These are phyloP conservation scores for Platygyra sinensis DNA, from an alignment of 64 coral and sea anemone genomes.

Conservation along the genomic window DNA sequence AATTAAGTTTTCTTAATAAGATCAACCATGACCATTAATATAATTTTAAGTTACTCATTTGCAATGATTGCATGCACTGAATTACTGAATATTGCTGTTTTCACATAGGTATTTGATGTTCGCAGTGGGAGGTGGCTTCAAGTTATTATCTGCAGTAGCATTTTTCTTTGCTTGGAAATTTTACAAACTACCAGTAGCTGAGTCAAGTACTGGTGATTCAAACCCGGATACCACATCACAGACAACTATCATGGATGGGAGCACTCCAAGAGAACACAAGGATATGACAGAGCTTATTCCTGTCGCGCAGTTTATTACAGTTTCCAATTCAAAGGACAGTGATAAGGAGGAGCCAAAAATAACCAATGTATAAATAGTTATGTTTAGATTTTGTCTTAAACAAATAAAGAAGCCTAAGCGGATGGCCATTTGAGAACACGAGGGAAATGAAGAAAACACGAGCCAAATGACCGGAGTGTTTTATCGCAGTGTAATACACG, in stretches of 20 bases:
- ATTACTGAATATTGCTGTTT: background rate
- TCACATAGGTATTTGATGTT: constrained; percentile 72
- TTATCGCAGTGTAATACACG: too few species aligned
- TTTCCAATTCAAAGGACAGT: background rate
- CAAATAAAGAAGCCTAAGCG: too few species aligned
- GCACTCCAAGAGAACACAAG: background rate
- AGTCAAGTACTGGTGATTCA: background rate
- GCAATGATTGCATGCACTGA: background rate
- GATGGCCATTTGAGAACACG: too few species aligned
- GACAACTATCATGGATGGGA: background rate
- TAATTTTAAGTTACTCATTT: too few species aligned
- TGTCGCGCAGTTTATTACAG: constrained; percentile 15
- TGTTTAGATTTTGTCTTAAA: too few species aligned
- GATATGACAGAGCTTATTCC: background rate
- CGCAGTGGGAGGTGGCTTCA: constrained; percentile 61
- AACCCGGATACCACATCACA: constrained; percentile 7
- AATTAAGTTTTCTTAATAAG: too few species aligned
- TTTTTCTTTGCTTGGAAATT: constrained; percentile 93
- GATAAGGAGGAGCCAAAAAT: background rate
- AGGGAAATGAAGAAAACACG: too few species aligned
- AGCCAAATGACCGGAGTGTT: too few species aligned
- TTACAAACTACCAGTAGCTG: constrained; percentile 55
- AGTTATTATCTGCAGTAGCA: constrained; percentile 71
- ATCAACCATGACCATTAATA: too few species aligned
- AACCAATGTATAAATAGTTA: background rate